Conservation (phyloP, 2,888 invertebrate species). For the Argyresthia albistria region DNA sequence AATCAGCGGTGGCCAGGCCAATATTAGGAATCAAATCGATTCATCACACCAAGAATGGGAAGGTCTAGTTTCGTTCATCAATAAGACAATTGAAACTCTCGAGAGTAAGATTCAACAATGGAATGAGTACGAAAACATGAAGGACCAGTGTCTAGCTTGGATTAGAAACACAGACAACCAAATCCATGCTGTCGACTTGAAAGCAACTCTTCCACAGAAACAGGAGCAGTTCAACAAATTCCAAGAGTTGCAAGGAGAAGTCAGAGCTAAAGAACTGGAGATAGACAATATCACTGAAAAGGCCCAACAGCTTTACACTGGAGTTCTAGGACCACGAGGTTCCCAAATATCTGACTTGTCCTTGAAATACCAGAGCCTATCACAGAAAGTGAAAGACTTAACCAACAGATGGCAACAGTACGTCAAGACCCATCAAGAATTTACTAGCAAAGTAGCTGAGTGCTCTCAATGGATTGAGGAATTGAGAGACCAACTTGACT, state of each 20-base stretch:
- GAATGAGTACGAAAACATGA: conserved; percentile 91
- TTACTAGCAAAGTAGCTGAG: conserved; percentile 84
- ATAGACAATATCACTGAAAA: conserved; percentile 94
- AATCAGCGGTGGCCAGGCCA: conserved; percentile 84
- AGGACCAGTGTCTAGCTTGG: conserved; percentile 90
- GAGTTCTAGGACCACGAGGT: conserved; percentile 79
- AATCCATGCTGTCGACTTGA: conserved; percentile 89
- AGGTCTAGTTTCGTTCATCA: conserved; percentile 81
- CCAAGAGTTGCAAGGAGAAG: conserved; percentile 87
- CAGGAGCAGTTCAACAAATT: conserved; percentile 86
- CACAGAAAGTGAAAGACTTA: conserved; percentile 92
- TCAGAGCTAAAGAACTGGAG: conserved; percentile 91
- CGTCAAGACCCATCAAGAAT: conserved; percentile 89
- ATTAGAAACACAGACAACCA: conserved; percentile 89
- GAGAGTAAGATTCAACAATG: conserved; percentile 91
- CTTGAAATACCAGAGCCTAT: conserved; percentile 91
- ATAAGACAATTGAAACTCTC: conserved; percentile 83
- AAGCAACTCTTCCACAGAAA: conserved; percentile 86
- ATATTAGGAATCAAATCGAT: conserved; percentile 90
- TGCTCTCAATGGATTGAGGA: conserved; percentile 89
- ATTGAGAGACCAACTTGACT: conserved; percentile 86
- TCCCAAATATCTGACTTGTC: conserved; percentile 93
- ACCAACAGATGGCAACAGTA: conserved; percentile 94
- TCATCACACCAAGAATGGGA: conserved; percentile 94
- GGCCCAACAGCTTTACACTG: conserved; percentile 87